Conservation (phyloP, 1,140 invertebrate species). For the Oryctes rhinoceros region DNA sequence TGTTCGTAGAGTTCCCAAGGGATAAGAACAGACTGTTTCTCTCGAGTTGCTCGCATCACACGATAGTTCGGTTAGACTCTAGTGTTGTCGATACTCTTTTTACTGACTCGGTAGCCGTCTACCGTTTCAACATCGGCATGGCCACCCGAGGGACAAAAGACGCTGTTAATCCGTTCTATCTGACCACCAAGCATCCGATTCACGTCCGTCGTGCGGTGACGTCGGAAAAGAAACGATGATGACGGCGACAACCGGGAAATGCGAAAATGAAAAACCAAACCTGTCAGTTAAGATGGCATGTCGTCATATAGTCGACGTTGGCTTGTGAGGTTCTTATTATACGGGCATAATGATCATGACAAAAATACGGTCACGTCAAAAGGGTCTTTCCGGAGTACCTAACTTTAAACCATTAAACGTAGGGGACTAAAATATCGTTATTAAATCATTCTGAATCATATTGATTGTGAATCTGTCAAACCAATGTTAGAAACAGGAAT, state of each 20-base stretch:
- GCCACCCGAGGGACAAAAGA: conserved; percentile 21
- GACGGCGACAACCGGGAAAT: neutral
- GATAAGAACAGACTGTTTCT: neutral
- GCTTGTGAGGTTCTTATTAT: neutral
- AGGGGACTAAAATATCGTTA: no score
- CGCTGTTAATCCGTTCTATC: conserved; percentile 22
- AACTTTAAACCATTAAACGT: no score
- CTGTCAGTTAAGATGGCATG: conserved; percentile 13
- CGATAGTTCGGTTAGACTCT: conserved; percentile 1
- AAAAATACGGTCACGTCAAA: no score
- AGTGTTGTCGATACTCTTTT: conserved; percentile 19
- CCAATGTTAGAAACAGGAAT: no score
- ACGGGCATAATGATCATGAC: no score
- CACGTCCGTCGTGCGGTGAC: neutral
- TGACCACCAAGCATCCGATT: neutral
- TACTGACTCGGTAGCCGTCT: neutral
- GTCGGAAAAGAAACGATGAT: conserved; percentile 6
- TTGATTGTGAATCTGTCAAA: no score
- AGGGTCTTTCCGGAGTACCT: no score
- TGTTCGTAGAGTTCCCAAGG: neutral
- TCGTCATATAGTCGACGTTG: neutral
- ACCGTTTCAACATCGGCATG: neutral
- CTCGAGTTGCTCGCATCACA: neutral
- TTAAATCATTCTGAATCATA: no score
- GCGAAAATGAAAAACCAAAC: conserved; percentile 32